Evolutionary conservation across 2,113 vertebrate species (phyloP).

Genomic region (Grammomys dolichurus): DNA sequence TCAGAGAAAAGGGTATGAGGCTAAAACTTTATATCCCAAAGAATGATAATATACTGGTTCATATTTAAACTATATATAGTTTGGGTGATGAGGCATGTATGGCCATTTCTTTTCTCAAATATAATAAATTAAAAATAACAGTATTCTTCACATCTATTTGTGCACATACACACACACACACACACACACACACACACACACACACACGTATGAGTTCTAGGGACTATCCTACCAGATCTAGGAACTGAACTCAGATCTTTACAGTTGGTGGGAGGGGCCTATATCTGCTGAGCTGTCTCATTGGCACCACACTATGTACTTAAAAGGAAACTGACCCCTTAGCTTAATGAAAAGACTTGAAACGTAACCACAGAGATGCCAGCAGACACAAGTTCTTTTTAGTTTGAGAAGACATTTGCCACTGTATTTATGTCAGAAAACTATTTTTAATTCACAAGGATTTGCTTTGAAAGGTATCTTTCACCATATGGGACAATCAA

Average conservation of each 20-base stretch:
- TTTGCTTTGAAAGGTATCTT: slow-evolving; percentile 48
- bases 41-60: slow-evolving; percentile 30
- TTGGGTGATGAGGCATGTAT: slow-evolving; percentile 18
- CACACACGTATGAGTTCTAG: no score
- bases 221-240: not conserved
- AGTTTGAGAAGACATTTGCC: not conserved
- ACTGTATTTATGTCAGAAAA: not conserved
- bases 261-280: not conserved
- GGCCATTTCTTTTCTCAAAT: slow-evolving; percentile 47
- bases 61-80: slow-evolving; percentile 15
- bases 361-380: not conserved
- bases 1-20: not conserved
- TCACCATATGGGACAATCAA: not conserved
- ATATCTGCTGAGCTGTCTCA: not conserved
- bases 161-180: no score
- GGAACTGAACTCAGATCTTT: not conserved
- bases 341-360: slow-evolving; percentile 44
- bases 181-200: no score
- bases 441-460: slow-evolving; percentile 18
- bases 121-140: not conserved
- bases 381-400: not conserved
- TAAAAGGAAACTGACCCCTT: slow-evolving; percentile 36
- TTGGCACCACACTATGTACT: not conserved
- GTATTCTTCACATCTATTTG: not conserved
- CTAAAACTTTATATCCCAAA: not conserved